Base-by-base conservation (phyloP, 2,888 invertebrate species). In the Pachycephus smyrnensis region DNA sequence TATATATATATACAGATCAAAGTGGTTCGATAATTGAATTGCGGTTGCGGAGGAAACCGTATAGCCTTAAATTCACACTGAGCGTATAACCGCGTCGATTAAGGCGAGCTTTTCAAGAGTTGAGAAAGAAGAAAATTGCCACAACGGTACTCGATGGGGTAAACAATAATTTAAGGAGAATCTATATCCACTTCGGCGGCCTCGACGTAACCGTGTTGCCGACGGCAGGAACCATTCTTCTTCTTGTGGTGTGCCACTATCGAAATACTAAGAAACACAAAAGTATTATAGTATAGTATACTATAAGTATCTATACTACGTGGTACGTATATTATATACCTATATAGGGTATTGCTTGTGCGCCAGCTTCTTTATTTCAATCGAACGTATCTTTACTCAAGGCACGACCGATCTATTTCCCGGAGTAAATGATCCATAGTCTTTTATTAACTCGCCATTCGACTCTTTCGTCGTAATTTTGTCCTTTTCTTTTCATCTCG, bases 201-300 rank as follows among this genome's bases (percentile, higher is more conserved):
- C 32, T 33, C 31, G 71, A 31, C 32, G 30, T 32, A 71, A 32
- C 33, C 31, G 71, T 31, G 31, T 71, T 71, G 71, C 71, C 71
- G 71, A n/a, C 71, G 71, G 71, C 71, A 33, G 31, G 32, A 33
- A 33, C 71, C 71, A 71, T 71, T 71, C 71, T 71, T 71, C 71
- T 71, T 71, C 4, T 32, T 15, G 31, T 23, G 71, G 71, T 31
- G 31, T 31, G 32, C 71, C 71, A 23, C 23, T 55, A 23, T 31
- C 71, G 71, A 71, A 71, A 71, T 71, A 71, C 71, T 31, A 71
- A 71, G 71, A 71, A 71, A 71, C 71, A 71, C 31, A 71, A 30
- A 31, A 33, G 71, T 33, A 71, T 31, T 71, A 12, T 33, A 12
- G 71, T 71, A 31, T 2, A 55, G 55, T 55, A 55, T 23, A 55